Conservation (phyloP, 2,113 vertebrate species). For the Agelaius tricolor region DNA sequence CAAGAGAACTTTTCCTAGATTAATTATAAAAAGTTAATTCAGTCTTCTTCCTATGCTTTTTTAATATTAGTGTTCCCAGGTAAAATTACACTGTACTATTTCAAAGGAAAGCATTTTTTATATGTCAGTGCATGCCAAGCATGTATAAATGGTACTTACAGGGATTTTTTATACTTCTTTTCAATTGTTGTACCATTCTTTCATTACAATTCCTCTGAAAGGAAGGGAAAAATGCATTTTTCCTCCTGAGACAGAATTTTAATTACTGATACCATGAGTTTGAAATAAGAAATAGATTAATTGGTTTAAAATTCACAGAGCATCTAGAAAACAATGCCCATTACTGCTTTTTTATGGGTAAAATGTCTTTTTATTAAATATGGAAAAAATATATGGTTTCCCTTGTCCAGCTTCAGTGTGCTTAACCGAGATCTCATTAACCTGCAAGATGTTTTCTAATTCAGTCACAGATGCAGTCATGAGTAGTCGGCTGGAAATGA, state of each 20-base stretch:
- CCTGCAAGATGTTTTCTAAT: constrained; percentile 13
- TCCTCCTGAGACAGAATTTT: neutral
- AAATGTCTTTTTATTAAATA: neutral
- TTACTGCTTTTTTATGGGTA: neutral
- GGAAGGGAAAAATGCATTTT: neutral
- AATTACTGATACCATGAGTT: neutral
- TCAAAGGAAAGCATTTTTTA: neutral
- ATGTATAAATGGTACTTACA: neutral
- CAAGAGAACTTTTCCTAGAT: neutral
- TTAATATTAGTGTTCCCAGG: neutral
- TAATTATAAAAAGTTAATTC: neutral
- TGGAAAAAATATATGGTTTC: neutral
- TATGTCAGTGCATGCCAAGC: neutral
- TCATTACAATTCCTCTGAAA: neutral
- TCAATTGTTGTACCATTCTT: neutral
- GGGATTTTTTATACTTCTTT: neutral
- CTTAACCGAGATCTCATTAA: constrained; percentile 3
- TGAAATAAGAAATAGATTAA: neutral
- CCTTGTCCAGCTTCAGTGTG: neutral
- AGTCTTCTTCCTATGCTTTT: neutral
- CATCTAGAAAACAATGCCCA: neutral
- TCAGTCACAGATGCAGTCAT: constrained; percentile 17
- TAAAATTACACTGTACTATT: neutral
- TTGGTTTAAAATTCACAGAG: neutral
- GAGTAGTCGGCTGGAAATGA: neutral